Evolutionary conservation across 1,140 invertebrate species (phyloP).

Genomic region (Agrypnia vestita): DNA sequence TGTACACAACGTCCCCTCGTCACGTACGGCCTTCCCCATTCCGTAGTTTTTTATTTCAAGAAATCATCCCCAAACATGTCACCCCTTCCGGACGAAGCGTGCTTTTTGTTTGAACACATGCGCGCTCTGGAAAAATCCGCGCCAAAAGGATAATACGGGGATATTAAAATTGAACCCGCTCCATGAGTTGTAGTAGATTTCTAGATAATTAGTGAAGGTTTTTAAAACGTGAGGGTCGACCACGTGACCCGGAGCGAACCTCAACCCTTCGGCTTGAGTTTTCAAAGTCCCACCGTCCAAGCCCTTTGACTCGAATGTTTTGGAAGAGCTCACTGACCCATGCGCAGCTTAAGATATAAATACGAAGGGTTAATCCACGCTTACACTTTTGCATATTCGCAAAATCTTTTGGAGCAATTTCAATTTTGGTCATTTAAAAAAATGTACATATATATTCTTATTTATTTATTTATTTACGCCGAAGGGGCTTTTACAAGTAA

Average conservation of each 20-base stretch:
- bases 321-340: background rate
- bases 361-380: background rate
- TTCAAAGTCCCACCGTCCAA: background rate
- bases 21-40: no score
- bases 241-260: slow-evolving; percentile 13
- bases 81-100: background rate
- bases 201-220: slow-evolving; percentile 20
- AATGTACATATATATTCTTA: no score
- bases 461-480: no score
- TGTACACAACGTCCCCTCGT: no score
- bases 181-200: background rate
- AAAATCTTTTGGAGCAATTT: no score
- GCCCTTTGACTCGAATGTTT: background rate
- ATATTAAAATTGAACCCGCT: slow-evolving; percentile 13
- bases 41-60: no score
- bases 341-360: background rate
- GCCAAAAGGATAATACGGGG: slow-evolving; percentile 2
- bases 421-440: no score
- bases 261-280: background rate
- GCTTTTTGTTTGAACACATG: background rate
- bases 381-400: no score
- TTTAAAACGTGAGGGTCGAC: slow-evolving; percentile 22
- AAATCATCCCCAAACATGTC: no score
- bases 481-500: no score
- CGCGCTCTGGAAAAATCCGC: background rate